A percentile compares a stretch with the other conserved stretches of the same genome.
Evolutionary conservation across 2,888 invertebrate species (phyloP).

Genomic region (Orthosia incerta): DNA sequence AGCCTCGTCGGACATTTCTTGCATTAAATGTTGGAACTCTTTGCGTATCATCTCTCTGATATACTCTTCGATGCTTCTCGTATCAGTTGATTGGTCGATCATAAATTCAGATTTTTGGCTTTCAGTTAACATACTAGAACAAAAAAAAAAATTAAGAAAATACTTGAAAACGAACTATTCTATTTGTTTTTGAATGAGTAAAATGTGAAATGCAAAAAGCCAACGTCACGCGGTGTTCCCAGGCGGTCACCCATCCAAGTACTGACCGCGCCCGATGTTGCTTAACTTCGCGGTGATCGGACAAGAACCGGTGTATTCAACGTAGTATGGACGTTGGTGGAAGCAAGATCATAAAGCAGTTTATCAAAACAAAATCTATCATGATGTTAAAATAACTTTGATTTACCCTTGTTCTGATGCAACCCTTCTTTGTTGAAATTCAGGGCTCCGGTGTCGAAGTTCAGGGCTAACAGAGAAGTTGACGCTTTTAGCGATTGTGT

Average conservation of each 20-base stretch:
- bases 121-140: conserved; percentile 68
- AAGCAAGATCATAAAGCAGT: accelerated
- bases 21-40: conserved; percentile 82
- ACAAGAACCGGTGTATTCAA: conserved; percentile 88
- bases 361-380: background rate
- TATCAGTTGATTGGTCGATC: conserved; percentile 85
- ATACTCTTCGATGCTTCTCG: conserved; percentile 84
- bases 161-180: background rate
- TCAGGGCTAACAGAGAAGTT: conserved; percentile 75
- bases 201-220: conserved; percentile 70
- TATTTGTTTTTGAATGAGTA: too few species aligned
- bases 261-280: conserved; percentile 87
- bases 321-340: conserved; percentile 84
- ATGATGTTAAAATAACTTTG: conserved; percentile 23
- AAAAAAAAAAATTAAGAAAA: background rate
- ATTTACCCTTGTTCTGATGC: conserved; percentile 74
- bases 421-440: conserved; percentile 65
- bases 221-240: conserved; percentile 82
- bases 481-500: conserved; percentile 79
- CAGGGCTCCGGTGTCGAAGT: conserved; percentile 69
- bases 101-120: conserved; percentile 69
- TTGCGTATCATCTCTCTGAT: conserved; percentile 85
- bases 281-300: conserved; percentile 89
- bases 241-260: conserved; percentile 86
- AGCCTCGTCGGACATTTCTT: conserved; percentile 79